These are phyloP conservation scores for Sebastolobus altivelis DNA, from an alignment of 2,797 vertebrate genomes.

Conservation along the genomic window DNA sequence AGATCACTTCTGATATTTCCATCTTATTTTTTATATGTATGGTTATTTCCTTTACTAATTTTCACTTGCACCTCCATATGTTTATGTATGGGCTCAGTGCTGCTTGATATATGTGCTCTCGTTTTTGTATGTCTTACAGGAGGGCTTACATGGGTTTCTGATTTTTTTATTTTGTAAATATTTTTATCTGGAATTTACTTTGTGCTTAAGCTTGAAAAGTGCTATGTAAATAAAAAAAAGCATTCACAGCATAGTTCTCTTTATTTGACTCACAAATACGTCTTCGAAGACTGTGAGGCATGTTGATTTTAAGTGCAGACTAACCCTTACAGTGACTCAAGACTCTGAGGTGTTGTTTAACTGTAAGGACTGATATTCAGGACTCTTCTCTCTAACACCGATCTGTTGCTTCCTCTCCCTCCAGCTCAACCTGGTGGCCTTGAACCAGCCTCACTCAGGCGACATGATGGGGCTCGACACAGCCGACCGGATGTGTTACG, in stretches of 20 bases:
- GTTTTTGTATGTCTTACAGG: too few relatives aligned
- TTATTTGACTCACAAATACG: neutral
- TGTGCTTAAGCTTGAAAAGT: too few relatives aligned
- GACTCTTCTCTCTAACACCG: neutral
- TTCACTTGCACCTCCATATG: too few relatives aligned
- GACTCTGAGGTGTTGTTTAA: neutral
- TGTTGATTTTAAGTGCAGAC: neutral
- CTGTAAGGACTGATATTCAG: neutral
- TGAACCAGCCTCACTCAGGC: slow-evolving; percentile 92
- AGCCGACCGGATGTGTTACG: slow-evolving; percentile 92
- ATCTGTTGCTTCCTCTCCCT: neutral
- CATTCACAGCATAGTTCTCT: neutral
- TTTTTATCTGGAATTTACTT: too few relatives aligned
- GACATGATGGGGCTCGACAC: slow-evolving; percentile 84
- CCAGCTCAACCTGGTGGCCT: slow-evolving; percentile 93
- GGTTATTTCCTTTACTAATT: too few relatives aligned
- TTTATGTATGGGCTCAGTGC: too few relatives aligned
- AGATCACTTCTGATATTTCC: too few relatives aligned
- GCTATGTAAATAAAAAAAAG: too few relatives aligned
- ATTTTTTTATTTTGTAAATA: too few relatives aligned
- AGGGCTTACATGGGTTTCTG: too few relatives aligned
- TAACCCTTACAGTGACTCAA: neutral
- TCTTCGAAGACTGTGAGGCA: neutral
- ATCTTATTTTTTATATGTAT: too few relatives aligned
- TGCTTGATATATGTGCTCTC: too few relatives aligned